Evolutionary conservation across 2,888 invertebrate species (phyloP), one percentile per base, ranked within the genome.

Genomic region (Tetanocera ferruginea): DNA sequence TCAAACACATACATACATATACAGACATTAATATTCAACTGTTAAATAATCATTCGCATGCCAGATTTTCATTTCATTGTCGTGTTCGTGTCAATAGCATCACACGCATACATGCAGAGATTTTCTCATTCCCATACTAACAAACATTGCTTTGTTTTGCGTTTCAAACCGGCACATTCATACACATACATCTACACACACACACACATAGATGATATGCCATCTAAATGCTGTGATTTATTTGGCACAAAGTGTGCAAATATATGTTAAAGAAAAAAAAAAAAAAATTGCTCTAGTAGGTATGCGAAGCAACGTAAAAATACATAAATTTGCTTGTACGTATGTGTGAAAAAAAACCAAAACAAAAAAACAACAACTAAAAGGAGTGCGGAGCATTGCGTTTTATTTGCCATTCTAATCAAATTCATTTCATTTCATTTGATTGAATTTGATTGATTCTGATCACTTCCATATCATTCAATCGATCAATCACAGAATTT

Each of bases 31-130:
- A 43, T 43, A 43, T 14, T 43, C 43, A 43, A 43, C 43, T 43
- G 43, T 43, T 43, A 11, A 43, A 43, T 43, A 14, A 11, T 43
- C 43, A 43, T 43, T 43, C 43, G 43, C 14, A 43, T 43, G 43
- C 43, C 43, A 25, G 57, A 60, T 60, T 60, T 60, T 23, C 67
- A 37, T 67, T 67, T n/a, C 23, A 37, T 67, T 67, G 34, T 43
- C 67, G 37, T 34, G 67, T 43, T 67, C 43, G 37, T 34, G 67
- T 43, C 37, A 67, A 67, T 19, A 37, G 34, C 17, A 34, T 23
- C 37, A 19, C 37, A 19, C 67, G 67, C 67, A 67, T 9, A 67
- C 67, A 67, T 37, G 23, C 34, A n/a, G 67, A 37, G 67, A 67
- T 67, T 67, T 67, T 60, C 25, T 60, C 60, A 60, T 28, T 60